Evolutionary conservation across 2,888 invertebrate genomes (phyloP), one percentile per base, ranked within the genome.

Genomic region (Sinotaia quadrata): DNA sequence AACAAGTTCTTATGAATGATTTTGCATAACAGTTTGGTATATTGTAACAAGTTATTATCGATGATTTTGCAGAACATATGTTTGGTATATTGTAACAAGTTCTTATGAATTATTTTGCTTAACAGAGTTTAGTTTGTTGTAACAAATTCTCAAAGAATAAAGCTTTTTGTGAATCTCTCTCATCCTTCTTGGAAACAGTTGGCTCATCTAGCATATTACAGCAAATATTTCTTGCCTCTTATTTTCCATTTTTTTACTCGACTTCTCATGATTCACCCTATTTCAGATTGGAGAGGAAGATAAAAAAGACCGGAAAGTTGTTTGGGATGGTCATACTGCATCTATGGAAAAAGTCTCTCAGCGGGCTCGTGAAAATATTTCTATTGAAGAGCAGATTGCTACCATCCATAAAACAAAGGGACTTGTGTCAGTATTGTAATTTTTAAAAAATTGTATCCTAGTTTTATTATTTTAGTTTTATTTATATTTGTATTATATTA

Each of bases 241-340:
- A n/a, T 29, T 10, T 29, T 56, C 8, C 37, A 54, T 4, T 56
- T 51, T 15, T 10, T 3, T 18, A 15, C 24, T 47, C 8, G n/a
- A n/a, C n/a, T n/a, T n/a, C 27, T 41, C 41, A 15, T 58, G n/a
- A 4, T 56, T 56, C 8, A 27, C n/a, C 15, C 33, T 36, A 67
- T n/a, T 68, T 27, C 71, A 88, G 88, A 89, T 88, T 72, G 89
- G 89, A 33, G 89, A 89, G 78, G 87, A 88, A 70, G 88, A 86
- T 76, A 91, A 92, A 77, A 93, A 95, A 79, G 95, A 95, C 83
- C 96, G 96, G 86, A 90, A 90, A 82, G 95, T 96, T 21, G 97
- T 97, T 61, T 98, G 98, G 98, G 98, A 98, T 89, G 98, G 98
- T 0, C 97, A 98, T 89, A 96, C 97, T 0, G 95, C 95, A 24